A percentile compares a stretch with the other conserved stretches of the same genome.
Evolutionary conservation across 2,113 vertebrate species (phyloP).

Genomic region (Vicugna pacos): DNA sequence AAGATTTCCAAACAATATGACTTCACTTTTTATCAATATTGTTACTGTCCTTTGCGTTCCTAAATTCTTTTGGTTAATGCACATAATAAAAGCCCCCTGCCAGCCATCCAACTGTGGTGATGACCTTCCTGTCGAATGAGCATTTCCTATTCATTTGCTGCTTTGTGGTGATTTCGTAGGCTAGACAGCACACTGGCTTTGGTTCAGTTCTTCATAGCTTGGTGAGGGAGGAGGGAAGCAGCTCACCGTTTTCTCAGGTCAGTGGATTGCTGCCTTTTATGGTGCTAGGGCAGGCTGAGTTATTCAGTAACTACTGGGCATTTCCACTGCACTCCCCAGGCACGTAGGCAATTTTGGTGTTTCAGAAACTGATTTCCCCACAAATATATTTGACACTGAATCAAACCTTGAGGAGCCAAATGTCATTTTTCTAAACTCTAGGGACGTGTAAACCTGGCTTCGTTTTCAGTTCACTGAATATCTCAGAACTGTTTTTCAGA

Average conservation of each 20-base stretch:
- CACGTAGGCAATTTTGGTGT: slow-evolving; percentile 68
- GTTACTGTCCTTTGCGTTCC: slow-evolving; percentile 48
- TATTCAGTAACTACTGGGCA: slow-evolving; percentile 72
- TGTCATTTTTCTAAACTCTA: slow-evolving; percentile 62
- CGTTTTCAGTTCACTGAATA: slow-evolving; percentile 62
- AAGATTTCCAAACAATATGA: slow-evolving; percentile 50
- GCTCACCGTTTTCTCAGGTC: slow-evolving; percentile 70
- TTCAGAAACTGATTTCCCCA: slow-evolving; percentile 53
- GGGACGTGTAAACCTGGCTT: slow-evolving; percentile 66
- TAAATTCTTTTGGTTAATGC: slow-evolving; percentile 42
- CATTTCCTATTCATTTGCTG: slow-evolving; percentile 43
- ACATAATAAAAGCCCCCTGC: slow-evolving; percentile 43
- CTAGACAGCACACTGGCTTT: slow-evolving; percentile 23
- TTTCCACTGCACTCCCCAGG: slow-evolving; percentile 49
- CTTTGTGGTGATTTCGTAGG: slow-evolving; percentile 36
- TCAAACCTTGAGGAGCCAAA: slow-evolving; percentile 69
- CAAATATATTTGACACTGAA: slow-evolving; percentile 59
- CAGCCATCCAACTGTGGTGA: neutral
- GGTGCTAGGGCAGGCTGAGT: slow-evolving; percentile 54
- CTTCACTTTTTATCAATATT: slow-evolving; percentile 57
- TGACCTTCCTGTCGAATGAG: slow-evolving; percentile 36
- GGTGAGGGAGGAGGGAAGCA: neutral
- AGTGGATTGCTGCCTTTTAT: slow-evolving; percentile 48
- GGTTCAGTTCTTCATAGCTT: slow-evolving; percentile 8
- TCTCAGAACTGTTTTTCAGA: slow-evolving; percentile 72